Conservation (phyloP, 2,797 vertebrate genomes). For the Acanthis flammea region DNA sequence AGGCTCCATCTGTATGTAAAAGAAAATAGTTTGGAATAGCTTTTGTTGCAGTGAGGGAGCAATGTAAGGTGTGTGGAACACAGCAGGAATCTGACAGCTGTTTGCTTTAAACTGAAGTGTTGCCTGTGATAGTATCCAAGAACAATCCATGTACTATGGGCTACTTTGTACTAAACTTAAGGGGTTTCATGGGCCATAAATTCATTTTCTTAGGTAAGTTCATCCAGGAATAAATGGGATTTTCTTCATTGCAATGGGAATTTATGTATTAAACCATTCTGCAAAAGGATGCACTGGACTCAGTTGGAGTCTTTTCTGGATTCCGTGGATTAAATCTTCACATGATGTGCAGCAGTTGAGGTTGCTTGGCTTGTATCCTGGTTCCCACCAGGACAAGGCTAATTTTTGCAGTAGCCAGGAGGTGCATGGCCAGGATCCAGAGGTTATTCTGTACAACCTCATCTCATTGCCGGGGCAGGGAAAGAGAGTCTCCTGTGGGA, state of each 20-base stretch:
- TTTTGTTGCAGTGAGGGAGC: not conserved
- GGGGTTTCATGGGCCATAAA: not conserved
- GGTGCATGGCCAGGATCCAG: not conserved
- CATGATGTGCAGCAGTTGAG: not conserved
- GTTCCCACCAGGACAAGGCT: not conserved
- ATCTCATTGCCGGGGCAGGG: not conserved
- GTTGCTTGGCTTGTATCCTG: not conserved
- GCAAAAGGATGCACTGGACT: not conserved
- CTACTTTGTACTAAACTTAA: not conserved
- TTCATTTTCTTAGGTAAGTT: not conserved
- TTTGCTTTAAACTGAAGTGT: not conserved
- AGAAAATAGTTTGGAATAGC: not conserved
- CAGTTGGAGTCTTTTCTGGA: not conserved
- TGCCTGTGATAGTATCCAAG: not conserved
- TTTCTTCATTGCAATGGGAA: not conserved
- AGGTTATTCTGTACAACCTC: not conserved
- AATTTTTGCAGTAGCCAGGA: not conserved
- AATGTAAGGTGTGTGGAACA: not conserved
- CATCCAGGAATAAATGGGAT: not conserved
- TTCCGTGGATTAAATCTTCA: not conserved
- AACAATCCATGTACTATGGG: not conserved
- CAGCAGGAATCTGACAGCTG: not conserved
- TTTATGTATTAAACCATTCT: not conserved
- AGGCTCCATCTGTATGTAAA: not conserved
- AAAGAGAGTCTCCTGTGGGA: not conserved